phyloP scores from a whole-genome alignment of 2,797 vertebrate genomes.

The Antrozous pallidus region DNA sequence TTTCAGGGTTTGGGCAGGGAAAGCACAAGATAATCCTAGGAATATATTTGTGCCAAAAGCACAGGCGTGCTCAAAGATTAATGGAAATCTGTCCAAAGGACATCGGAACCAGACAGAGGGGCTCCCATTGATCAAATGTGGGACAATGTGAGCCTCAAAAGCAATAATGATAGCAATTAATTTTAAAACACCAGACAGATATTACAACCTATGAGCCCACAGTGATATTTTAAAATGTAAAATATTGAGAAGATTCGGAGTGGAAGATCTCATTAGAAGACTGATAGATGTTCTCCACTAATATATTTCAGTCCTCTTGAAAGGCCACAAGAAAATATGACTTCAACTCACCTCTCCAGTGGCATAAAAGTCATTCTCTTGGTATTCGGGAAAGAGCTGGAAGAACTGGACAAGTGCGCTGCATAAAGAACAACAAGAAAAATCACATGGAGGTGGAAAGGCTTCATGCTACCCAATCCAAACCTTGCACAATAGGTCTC shows the following conservation, averaged over 20 bases:
- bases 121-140: neutral
- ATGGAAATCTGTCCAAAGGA: neutral
- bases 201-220: neutral
- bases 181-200: neutral
- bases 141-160: neutral
- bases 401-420: slow-evolving; percentile 89
- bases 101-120: neutral
- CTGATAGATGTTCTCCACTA: neutral
- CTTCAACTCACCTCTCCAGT: slow-evolving; percentile 87
- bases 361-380: slow-evolving; percentile 89
- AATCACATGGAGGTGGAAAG: neutral
- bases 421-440: slow-evolving; percentile 54
- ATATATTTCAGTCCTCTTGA: slow-evolving; percentile 45
- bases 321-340: slow-evolving; percentile 27
- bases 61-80: neutral
- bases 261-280: neutral
- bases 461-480: neutral
- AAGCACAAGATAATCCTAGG: neutral
- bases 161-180: neutral
- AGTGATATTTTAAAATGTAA: neutral
- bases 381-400: slow-evolving; percentile 89
- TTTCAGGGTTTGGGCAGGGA: neutral
- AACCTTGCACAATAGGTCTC: neutral
- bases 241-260: neutral
- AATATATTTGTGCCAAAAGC: neutral